phyloP scores from a whole-genome alignment of 2,888 invertebrate genomes.

The Melanchra persicariae region DNA sequence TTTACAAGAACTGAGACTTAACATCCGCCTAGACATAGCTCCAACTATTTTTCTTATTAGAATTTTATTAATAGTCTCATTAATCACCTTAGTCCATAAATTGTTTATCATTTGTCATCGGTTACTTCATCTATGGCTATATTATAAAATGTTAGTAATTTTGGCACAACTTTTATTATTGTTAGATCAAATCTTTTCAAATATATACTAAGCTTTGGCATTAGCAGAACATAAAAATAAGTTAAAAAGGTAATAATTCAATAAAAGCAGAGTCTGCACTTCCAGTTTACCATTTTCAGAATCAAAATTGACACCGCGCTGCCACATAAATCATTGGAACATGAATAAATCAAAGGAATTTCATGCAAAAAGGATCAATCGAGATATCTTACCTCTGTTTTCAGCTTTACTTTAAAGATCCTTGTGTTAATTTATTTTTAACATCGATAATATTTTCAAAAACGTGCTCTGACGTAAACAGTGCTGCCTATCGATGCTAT shows the following conservation, averaged over 20 bases:
- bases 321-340: conserved; percentile 15
- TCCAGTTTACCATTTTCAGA: conserved; percentile 14
- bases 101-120: conserved; percentile 17
- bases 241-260: neutral
- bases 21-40: conserved; percentile 28
- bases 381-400: conserved; percentile 28
- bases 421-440: conserved; percentile 19
- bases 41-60: conserved; percentile 27
- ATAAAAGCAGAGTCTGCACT: conserved; percentile 10
- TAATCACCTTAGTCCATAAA: conserved; percentile 16
- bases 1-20: conserved; percentile 33
- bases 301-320: neutral
- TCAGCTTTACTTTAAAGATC: neutral
- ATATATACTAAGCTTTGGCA: neutral
- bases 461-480: conserved; percentile 52
- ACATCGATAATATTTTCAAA: conserved; percentile 38
- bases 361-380: conserved; percentile 5
- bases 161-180: neutral
- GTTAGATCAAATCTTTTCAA: neutral
- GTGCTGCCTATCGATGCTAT: conserved; percentile 63
- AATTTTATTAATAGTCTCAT: conserved; percentile 11
- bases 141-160: neutral
- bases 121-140: neutral
- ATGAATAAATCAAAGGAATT: conserved; percentile 11
- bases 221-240: neutral